Percentiles rank a stretch among this genome's conserved stretches.
phyloP scores from a whole-genome alignment of 2,888 invertebrate genomes.

The Automeris io region DNA sequence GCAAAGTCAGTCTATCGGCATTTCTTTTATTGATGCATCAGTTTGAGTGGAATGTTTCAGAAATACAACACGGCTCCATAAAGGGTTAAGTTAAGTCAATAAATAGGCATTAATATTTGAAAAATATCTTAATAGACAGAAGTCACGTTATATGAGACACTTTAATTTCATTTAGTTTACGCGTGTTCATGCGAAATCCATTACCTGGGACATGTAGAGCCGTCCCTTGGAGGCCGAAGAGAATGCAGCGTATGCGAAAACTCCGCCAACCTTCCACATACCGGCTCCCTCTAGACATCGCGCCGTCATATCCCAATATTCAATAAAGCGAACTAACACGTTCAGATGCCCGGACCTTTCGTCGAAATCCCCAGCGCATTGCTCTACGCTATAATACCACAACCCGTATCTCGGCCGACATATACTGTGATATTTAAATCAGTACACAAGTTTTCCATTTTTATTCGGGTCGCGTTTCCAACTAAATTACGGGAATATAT shows the following conservation, averaged over 20 bases:
- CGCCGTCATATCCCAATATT: conserved; percentile 61
- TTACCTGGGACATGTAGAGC: conserved; percentile 43
- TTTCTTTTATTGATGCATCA: no score
- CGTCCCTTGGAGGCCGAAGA: conserved; percentile 44
- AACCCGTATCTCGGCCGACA: not conserved
- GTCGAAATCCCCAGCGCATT: conserved; percentile 51
- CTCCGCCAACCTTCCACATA: conserved; percentile 38
- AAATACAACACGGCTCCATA: no score
- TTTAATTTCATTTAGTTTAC: conserved; percentile 6
- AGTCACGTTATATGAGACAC: not conserved
- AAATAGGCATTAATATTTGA: no score
- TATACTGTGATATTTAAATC: not conserved
- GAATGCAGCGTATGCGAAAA: conserved; percentile 45
- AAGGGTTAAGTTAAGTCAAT: no score
- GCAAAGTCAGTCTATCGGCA: no score
- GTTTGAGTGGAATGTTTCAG: no score
- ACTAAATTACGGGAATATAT: not conserved
- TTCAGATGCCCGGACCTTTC: conserved; percentile 53
- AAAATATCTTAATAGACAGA: not conserved
- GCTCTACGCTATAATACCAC: conserved; percentile 12
- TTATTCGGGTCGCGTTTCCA: not conserved
- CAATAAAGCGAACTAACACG: conserved; percentile 65
- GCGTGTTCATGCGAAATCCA: conserved; percentile 27
- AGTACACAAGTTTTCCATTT: not conserved
- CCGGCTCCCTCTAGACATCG: conserved; percentile 44